Base-by-base conservation (phyloP, 2,888 invertebrate species). In the Agriopis marginaria region DNA sequence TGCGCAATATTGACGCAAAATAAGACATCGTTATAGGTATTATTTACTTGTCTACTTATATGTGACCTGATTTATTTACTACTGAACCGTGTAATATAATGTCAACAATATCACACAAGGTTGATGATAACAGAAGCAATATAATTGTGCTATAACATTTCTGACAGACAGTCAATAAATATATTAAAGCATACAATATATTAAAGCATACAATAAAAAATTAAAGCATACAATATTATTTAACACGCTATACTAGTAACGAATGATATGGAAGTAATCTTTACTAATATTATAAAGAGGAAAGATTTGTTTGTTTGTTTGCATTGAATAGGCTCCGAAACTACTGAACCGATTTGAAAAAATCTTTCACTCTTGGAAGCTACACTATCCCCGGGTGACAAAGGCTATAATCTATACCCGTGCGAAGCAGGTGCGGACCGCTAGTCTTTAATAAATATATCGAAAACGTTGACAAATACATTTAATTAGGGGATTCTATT, bases 1-100 rank as follows among this genome's bases (percentile, higher is more conserved):
- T 47, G n/a, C 12, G 7, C 6, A 47, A n/a, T 47, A 63, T n/a
- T 63, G 45, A 47, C 11, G 39, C 32, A 12, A 42, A 42, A 55
- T 14, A 14, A 7, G 14, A 9, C 4, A 42, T 55, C n/a, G 3
- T n/a, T 40, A 12, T 8, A 40, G n/a, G 7, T 40, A 2, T n/a
- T 55, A 12, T 32, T 32, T 32, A 32, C 3, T 32, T 32, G 3
- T 32, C 3, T 32, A 32, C 32, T 32, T 32, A 32, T 23, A 44
- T n/a, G n/a, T 17, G 7, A 55, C 11, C 14, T 58, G 56, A 58
- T 58, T 58, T 42, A 51, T 65, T 66, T 40, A 60, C 45, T 17
- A 53, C 53, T 51, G 40, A 11, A 72, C 61, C 75, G 76, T 76
- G 77, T 75, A 75, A 82, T 77, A 55, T 76, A 78, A 81, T 8